Percentiles rank a stretch among this genome's conserved stretches.
Conservation (phyloP, 1,140 invertebrate genomes). For the Lamellibrachia luymesi region DNA sequence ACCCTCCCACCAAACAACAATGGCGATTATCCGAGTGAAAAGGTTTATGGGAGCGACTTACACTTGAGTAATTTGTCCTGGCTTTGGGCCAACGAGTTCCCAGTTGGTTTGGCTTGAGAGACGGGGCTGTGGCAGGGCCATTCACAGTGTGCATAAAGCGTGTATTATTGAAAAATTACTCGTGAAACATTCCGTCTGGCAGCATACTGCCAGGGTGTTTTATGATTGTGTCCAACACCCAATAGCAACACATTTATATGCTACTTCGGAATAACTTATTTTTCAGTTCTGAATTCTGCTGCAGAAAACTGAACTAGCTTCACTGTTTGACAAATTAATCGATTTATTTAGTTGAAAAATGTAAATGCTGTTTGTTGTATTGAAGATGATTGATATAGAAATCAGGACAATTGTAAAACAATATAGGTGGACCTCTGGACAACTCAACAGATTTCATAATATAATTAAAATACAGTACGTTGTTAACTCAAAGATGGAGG, state of each 20-base stretch:
- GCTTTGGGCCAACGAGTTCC: neutral
- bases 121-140: neutral
- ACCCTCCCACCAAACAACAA: neutral
- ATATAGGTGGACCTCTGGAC: too few species aligned
- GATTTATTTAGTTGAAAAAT: too few species aligned
- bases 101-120: neutral
- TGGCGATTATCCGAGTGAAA: neutral
- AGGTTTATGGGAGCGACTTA: neutral
- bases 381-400: too few species aligned
- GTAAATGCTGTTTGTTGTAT: too few species aligned
- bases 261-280: neutral
- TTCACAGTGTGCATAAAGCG: neutral
- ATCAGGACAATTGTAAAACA: too few species aligned
- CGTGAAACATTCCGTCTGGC: neutral
- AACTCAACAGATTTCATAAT: too few species aligned
- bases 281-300: neutral
- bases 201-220: neutral
- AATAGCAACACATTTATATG: neutral
- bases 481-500: too few species aligned
- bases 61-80: neutral
- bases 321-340: neutral
- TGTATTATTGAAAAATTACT: conserved; percentile 2
- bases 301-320: neutral
- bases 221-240: neutral
- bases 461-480: too few species aligned